Conservation (phyloP, 2,113 vertebrate species). For the Recurvirostra avosetta region DNA sequence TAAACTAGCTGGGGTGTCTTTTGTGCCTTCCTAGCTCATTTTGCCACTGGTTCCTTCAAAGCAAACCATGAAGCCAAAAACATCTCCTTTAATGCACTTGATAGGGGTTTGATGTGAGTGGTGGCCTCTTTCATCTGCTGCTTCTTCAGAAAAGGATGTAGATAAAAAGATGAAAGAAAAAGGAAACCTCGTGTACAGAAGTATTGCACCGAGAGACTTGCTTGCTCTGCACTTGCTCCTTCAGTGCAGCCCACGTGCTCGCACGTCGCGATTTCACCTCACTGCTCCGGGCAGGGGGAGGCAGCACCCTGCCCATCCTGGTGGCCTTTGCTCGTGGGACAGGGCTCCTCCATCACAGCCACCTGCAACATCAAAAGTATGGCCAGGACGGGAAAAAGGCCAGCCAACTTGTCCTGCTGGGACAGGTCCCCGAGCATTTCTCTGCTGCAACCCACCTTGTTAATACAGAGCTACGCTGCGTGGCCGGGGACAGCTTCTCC, state of each 20-base stretch:
- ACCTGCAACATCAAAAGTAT: fast-evolving
- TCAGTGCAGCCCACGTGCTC: fast-evolving
- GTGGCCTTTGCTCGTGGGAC: neutral
- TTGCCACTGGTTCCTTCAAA: slow-evolving; percentile 29
- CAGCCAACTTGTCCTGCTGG: neutral
- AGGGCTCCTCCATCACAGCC: neutral
- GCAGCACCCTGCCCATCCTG: neutral
- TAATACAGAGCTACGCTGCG: fast-evolving
- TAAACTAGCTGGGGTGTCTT: neutral
- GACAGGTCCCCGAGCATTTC: neutral
- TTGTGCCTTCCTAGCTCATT: neutral
- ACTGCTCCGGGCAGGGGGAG: neutral
- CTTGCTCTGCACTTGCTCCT: neutral
- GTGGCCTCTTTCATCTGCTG: slow-evolving; percentile 32
- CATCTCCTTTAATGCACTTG: neutral
- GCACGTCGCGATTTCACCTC: fast-evolving
- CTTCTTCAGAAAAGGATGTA: neutral
- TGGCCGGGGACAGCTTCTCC: fast-evolving
- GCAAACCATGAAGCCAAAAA: neutral
- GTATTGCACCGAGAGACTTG: fast-evolving
- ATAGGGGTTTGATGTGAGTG: neutral
- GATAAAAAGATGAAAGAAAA: neutral
- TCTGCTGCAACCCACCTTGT: neutral
- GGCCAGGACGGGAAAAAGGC: neutral
- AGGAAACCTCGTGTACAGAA: fast-evolving